Conservation (phyloP, 1,140 invertebrate genomes). For the Drosophila melanica region DNA sequence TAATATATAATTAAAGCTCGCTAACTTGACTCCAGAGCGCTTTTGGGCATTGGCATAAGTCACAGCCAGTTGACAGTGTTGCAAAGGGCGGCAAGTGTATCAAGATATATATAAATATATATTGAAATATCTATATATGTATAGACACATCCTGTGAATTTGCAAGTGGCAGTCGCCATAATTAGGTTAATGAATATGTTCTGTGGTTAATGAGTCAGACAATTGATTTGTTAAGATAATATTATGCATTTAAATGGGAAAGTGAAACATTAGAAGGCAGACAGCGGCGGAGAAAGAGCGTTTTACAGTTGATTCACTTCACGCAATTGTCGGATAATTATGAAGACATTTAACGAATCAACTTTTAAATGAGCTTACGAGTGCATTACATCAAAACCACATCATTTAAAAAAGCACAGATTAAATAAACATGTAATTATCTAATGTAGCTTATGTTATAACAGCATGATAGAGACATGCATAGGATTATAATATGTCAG, state of each 20-base stretch:
- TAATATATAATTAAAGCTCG: constrained; percentile 65
- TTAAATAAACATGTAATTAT: no score
- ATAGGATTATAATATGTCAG: no score
- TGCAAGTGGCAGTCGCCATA: constrained; percentile 30
- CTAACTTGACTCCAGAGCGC: constrained; percentile 9
- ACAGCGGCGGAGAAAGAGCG: background rate
- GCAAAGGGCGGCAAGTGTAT: constrained; percentile 29
- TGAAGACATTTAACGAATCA: background rate
- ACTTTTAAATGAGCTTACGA: no score
- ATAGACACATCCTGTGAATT: constrained; percentile 17
- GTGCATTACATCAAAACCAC: no score
- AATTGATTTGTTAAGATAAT: constrained; percentile 43
- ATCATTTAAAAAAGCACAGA: no score
- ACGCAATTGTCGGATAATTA: constrained; percentile 12
- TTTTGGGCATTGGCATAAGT: constrained; percentile 7
- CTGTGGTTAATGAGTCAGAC: constrained; percentile 30
- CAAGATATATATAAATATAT: constrained; percentile 10
- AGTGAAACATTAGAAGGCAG: background rate
- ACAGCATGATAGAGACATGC: no score
- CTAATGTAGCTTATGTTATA: no score
- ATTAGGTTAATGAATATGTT: constrained; percentile 49
- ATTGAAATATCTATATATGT: constrained; percentile 7
- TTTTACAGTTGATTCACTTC: constrained; percentile 1
- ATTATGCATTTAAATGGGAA: constrained; percentile 13
- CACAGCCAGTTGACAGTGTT: background rate